Conservation (phyloP, 1,140 invertebrate genomes). For the Sweltsa coloradensis region DNA sequence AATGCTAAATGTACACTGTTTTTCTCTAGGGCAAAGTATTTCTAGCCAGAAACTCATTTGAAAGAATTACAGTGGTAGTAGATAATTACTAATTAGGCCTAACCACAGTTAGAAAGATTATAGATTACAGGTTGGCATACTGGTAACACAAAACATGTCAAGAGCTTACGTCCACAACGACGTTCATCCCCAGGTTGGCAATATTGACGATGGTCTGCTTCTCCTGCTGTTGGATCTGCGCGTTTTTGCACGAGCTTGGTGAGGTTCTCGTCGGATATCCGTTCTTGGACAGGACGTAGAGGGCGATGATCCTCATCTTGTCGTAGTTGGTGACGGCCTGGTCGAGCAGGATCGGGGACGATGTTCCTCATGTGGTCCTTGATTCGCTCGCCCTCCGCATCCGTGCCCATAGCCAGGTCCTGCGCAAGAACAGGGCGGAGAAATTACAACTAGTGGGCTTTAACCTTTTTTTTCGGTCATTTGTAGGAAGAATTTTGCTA, state of each 20-base stretch:
- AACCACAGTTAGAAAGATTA: too few species aligned
- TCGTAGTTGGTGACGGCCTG: conserved; percentile 80
- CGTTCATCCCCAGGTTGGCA: conserved; percentile 86
- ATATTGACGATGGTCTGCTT: conserved; percentile 95
- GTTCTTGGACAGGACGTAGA: conserved; percentile 98
- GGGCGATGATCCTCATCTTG: conserved; percentile 94
- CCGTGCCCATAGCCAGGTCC: conserved; percentile 93
- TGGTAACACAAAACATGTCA: too few species aligned
- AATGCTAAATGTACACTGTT: too few species aligned
- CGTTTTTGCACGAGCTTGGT: conserved; percentile 93
- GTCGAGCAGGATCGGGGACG: conserved; percentile 93
- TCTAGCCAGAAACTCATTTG: too few species aligned
- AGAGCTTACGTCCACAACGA: conserved; percentile 87
- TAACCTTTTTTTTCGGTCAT: too few species aligned
- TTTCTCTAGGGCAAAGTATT: too few species aligned
- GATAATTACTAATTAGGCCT: too few species aligned
- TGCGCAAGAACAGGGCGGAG: too few species aligned
- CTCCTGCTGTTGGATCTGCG: conserved; percentile 78
- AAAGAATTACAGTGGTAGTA: too few species aligned
- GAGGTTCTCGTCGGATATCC: conserved; percentile 97
- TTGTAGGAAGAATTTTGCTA: too few species aligned
- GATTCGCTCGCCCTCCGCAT: conserved; percentile 97
- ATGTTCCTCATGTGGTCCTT: conserved; percentile 99
- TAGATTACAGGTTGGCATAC: too few species aligned
- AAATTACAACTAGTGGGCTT: too few species aligned